Conservation (phyloP, 2,797 vertebrate species). For the Molossus alvarezi region DNA sequence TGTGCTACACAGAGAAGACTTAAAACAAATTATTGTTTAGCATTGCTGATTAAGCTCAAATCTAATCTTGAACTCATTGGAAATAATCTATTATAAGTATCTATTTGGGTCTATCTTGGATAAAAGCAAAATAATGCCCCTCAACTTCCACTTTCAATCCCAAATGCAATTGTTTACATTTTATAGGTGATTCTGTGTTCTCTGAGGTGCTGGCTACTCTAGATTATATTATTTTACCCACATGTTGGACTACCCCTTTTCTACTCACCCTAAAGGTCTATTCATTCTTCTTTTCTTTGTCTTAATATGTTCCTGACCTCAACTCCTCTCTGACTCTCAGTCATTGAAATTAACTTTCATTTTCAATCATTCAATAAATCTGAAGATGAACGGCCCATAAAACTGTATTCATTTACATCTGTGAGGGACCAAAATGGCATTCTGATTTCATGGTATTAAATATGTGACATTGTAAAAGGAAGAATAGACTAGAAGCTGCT, state of each 20-base stretch:
- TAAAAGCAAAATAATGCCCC: conserved; percentile 42
- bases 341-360: neutral
- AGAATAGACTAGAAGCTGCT: neutral
- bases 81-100: neutral
- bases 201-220: neutral
- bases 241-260: neutral
- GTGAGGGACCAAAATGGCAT: neutral
- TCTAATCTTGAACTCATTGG: neutral
- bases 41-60: neutral
- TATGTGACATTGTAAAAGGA: neutral
- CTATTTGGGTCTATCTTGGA: conserved; percentile 44
- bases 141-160: neutral
- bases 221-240: neutral
- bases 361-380: neutral
- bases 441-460: neutral
- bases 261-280: neutral
- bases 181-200: neutral
- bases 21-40: conserved; percentile 50
- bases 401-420: neutral
- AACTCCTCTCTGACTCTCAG: neutral
- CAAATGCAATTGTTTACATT: neutral
- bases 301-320: neutral
- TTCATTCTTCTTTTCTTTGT: neutral
- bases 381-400: neutral
- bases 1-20: neutral